phyloP scores from a whole-genome alignment of 2,888 invertebrate species.

The Agonopterix arenella region DNA sequence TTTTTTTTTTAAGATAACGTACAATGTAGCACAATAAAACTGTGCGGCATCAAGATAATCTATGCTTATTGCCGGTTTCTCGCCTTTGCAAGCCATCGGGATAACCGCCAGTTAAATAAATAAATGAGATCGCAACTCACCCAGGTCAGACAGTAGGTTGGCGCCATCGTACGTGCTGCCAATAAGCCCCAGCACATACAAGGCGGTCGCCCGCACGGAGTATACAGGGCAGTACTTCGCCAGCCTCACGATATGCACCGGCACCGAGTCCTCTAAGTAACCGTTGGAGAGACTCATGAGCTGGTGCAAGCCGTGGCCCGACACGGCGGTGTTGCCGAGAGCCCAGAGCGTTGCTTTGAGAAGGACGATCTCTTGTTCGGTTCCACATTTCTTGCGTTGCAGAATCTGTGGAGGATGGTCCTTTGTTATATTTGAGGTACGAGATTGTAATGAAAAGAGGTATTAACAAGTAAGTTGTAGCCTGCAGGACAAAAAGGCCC shows the following conservation, averaged over 20 bases:
- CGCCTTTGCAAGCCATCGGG: too few relatives aligned
- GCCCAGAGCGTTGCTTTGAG: constrained; percentile 95
- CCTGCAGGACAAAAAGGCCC: too few relatives aligned
- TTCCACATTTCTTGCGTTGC: constrained; percentile 74
- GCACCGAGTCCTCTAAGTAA: constrained; percentile 53
- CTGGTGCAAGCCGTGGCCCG: constrained; percentile 84
- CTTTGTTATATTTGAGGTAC: too few relatives aligned
- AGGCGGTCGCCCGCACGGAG: constrained; percentile 92
- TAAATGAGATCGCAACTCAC: constrained; percentile 45
- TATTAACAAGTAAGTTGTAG: too few relatives aligned
- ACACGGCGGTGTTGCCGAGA: constrained; percentile 88
- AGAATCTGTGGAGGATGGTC: constrained; percentile 33
- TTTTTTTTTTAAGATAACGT: too few relatives aligned
- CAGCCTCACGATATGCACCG: constrained; percentile 76
- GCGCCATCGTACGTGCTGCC: constrained; percentile 91
- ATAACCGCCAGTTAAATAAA: not conserved
- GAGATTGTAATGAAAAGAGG: too few relatives aligned
- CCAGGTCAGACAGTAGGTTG: constrained; percentile 83
- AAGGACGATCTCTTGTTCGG: constrained; percentile 83
- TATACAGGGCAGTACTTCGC: constrained; percentile 90
- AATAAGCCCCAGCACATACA: constrained; percentile 91
- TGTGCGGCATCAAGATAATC: too few relatives aligned
- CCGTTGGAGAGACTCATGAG: constrained; percentile 75
- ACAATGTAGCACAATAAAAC: too few relatives aligned
- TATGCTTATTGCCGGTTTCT: too few relatives aligned